Evolutionary conservation across 2,797 vertebrate genomes (phyloP).

Genomic region (Rhadinocentrus ornatus): DNA sequence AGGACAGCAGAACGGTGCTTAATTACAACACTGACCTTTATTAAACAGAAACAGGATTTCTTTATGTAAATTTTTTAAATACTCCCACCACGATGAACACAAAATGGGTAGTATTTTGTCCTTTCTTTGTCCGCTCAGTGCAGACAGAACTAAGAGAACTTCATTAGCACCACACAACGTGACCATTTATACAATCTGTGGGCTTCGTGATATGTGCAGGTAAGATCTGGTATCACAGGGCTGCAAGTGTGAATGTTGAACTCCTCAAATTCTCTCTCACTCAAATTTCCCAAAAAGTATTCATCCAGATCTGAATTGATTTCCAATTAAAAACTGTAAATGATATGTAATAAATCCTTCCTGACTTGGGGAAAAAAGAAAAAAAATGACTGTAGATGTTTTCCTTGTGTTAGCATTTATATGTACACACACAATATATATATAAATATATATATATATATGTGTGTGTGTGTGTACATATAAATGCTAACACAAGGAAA

Average conservation of each 20-base stretch:
- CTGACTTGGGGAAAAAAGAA: too few relatives aligned
- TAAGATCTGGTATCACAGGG: conserved; percentile 23
- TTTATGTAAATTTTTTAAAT: conserved; percentile 6
- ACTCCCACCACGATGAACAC: not conserved
- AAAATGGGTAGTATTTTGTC: conserved; percentile 8
- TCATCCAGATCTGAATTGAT: conserved; percentile 19
- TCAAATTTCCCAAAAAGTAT: conserved; percentile 9
- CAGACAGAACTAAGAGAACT: conserved; percentile 46
- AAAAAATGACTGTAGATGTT: too few relatives aligned
- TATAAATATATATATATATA: too few relatives aligned
- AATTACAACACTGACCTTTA: conserved; percentile 21
- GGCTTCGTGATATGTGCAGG: conserved; percentile 34
- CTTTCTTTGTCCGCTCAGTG: conserved; percentile 21
- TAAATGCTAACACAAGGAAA: too few relatives aligned
- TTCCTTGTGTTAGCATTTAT: too few relatives aligned
- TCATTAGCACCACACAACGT: conserved; percentile 14
- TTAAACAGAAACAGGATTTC: conserved; percentile 12
- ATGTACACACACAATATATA: too few relatives aligned
- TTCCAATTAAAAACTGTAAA: conserved; percentile 32
- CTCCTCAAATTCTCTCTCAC: conserved; percentile 5
- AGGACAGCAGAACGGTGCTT: conserved; percentile 38
- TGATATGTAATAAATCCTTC: too few relatives aligned
- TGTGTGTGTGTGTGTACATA: too few relatives aligned
- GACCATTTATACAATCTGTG: conserved; percentile 34
- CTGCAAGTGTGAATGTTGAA: conserved; percentile 2